Percentiles rank a stretch among this genome's conserved stretches.
These are phyloP conservation scores for Ardeotis arabs DNA, from an alignment of 2,113 vertebrate species.

Conservation along the genomic window DNA sequence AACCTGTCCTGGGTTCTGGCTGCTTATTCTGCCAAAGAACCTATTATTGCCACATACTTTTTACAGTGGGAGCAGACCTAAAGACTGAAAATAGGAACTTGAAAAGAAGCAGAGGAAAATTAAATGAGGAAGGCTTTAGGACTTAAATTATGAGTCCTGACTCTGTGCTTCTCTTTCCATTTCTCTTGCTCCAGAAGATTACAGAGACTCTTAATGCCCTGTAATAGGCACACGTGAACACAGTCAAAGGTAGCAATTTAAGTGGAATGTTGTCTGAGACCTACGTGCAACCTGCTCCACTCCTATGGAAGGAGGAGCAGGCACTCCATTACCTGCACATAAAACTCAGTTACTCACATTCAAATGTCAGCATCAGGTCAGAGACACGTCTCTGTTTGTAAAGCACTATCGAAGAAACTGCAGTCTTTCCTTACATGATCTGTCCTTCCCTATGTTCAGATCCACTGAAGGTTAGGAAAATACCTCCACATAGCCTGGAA, in stretches of 20 bases:
- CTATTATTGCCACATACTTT: not conserved
- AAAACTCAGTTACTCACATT: not conserved
- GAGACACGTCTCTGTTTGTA: not conserved
- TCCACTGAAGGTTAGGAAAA: not conserved
- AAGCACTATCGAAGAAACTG: not conserved
- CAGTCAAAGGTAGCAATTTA: not conserved
- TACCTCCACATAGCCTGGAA: not conserved
- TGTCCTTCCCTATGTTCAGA: not conserved
- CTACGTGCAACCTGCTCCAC: not conserved
- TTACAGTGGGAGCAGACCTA: not conserved
- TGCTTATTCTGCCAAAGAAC: not conserved
- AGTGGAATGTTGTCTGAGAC: not conserved
- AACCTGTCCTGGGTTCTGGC: not conserved
- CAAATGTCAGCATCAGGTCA: not conserved
- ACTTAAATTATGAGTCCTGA: not conserved
- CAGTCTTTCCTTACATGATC: not conserved
- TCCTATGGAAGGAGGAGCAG: constrained; percentile 19
- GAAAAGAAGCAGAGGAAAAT: not conserved
- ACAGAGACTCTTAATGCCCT: not conserved
- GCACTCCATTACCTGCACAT: not conserved
- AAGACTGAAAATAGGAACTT: not conserved
- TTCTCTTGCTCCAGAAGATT: not conserved
- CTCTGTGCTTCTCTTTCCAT: not conserved
- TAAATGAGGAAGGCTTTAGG: not conserved
- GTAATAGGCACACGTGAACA: not conserved